phyloP scores from a whole-genome alignment of 2,888 invertebrate species.

The Pyrochroa serraticornis region DNA sequence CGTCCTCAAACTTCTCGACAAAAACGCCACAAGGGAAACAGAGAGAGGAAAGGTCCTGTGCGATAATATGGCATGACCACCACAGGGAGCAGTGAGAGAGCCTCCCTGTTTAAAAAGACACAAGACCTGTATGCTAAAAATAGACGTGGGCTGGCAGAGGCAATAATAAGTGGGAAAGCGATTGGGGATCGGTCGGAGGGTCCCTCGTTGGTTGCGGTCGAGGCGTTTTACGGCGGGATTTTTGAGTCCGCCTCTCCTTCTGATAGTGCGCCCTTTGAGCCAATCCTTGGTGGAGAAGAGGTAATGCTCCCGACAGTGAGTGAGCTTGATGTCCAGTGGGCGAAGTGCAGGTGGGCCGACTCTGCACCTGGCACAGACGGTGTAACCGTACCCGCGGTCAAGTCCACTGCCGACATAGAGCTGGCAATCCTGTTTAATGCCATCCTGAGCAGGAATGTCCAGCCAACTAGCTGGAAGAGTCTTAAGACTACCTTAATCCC shows the following conservation, averaged over 20 bases:
- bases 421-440: constrained; percentile 25
- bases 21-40: too few relatives aligned
- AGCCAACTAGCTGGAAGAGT: too few relatives aligned
- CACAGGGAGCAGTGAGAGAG: background rate
- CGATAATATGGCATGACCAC: constrained; percentile 3
- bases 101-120: constrained; percentile 2
- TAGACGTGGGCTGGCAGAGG: constrained; percentile 1
- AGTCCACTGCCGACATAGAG: background rate
- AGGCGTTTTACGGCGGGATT: too few relatives aligned
- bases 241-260: constrained; percentile 5
- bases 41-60: background rate
- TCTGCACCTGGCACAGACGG: too few relatives aligned
- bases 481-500: too few relatives aligned
- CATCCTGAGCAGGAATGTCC: too few relatives aligned
- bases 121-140: constrained; percentile 12
- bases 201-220: too few relatives aligned
- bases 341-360: background rate
- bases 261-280: constrained; percentile 2
- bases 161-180: background rate
- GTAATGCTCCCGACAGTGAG: background rate
- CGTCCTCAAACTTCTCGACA: too few relatives aligned
- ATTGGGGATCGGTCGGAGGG: background rate
- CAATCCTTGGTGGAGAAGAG: background rate
- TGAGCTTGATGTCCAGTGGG: constrained; percentile 6
- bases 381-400: background rate